These are phyloP conservation scores for Tinea trinotella DNA, from an alignment of 2,888 invertebrate species.

Conservation along the genomic window DNA sequence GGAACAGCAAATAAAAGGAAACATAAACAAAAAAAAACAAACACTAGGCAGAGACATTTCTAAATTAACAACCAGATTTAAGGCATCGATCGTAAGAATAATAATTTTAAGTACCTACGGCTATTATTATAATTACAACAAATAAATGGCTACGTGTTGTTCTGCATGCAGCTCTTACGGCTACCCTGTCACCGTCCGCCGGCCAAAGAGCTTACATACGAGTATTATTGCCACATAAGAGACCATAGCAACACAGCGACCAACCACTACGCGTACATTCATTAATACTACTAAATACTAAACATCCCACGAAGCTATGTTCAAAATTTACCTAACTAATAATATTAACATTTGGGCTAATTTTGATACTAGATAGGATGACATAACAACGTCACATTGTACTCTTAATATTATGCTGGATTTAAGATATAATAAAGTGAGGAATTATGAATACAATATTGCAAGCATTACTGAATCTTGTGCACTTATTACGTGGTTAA, in stretches of 20 bases:
- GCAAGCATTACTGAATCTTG: slow-evolving; percentile 71
- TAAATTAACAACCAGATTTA: slow-evolving; percentile 75
- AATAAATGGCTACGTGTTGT: slow-evolving; percentile 39
- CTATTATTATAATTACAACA: slow-evolving; percentile 73
- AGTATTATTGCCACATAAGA: slow-evolving; percentile 66
- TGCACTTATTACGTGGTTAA: slow-evolving; percentile 55
- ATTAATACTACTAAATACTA: slow-evolving; percentile 63
- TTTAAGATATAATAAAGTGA: slow-evolving; percentile 56
- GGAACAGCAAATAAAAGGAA: slow-evolving; percentile 56
- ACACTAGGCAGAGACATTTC: slow-evolving; percentile 72
- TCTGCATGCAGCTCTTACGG: not conserved
- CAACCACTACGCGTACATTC: not conserved
- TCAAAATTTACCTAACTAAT: slow-evolving; percentile 72
- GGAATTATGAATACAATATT: slow-evolving; percentile 54
- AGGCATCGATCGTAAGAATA: slow-evolving; percentile 75
- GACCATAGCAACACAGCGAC: too few species aligned
- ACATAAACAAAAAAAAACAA: slow-evolving; percentile 64
- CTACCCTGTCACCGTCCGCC: not conserved
- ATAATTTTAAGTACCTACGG: slow-evolving; percentile 72
- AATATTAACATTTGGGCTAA: slow-evolving; percentile 73
- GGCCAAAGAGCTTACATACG: slow-evolving; percentile 36
- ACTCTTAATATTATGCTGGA: slow-evolving; percentile 59
- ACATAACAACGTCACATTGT: slow-evolving; percentile 69
- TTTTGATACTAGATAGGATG: slow-evolving; percentile 74
- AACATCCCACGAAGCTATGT: slow-evolving; percentile 73